A percentile compares a stretch with the other conserved stretches of the same genome.
These are phyloP conservation scores for Trypoxylus dichotomus DNA, from an alignment of 1,140 invertebrate species.

Conservation along the genomic window DNA sequence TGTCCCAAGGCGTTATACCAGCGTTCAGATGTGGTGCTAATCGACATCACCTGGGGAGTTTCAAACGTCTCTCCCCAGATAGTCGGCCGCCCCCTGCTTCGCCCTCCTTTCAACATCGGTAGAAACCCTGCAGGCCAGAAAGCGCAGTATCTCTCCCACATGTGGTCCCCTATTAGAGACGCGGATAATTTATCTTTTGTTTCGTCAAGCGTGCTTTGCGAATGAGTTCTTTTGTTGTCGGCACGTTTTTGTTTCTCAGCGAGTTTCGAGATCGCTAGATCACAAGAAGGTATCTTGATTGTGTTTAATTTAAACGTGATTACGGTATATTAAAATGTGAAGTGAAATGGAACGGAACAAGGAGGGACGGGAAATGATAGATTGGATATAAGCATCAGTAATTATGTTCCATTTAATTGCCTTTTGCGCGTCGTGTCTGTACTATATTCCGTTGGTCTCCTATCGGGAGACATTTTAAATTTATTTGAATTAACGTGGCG, in stretches of 20 bases:
- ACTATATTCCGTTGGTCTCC: background rate
- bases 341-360: constrained; percentile 13
- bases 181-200: constrained; percentile 45
- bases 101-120: background rate
- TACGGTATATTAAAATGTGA: constrained; percentile 25
- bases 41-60: constrained; percentile 36
- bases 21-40: constrained; percentile 29
- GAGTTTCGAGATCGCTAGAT: constrained; percentile 30
- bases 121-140: constrained; percentile 9
- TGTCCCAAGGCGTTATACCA: constrained; percentile 28
- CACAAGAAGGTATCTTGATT: constrained; percentile 25
- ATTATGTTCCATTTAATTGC: constrained; percentile 21
- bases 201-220: constrained; percentile 38
- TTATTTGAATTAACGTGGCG: constrained; percentile 4
- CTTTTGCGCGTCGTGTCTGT: background rate
- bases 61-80: constrained; percentile 23
- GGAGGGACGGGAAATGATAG: background rate
- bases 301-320: constrained; percentile 26
- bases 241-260: constrained; percentile 38
- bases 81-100: background rate
- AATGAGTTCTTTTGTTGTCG: constrained; percentile 36
- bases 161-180: constrained; percentile 38
- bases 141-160: constrained; percentile 30
- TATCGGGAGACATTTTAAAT: constrained; percentile 1
- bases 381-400: constrained; percentile 9